Evolutionary conservation across 2,888 invertebrate genomes (phyloP).

Genomic region (Dryobota labecula): DNA sequence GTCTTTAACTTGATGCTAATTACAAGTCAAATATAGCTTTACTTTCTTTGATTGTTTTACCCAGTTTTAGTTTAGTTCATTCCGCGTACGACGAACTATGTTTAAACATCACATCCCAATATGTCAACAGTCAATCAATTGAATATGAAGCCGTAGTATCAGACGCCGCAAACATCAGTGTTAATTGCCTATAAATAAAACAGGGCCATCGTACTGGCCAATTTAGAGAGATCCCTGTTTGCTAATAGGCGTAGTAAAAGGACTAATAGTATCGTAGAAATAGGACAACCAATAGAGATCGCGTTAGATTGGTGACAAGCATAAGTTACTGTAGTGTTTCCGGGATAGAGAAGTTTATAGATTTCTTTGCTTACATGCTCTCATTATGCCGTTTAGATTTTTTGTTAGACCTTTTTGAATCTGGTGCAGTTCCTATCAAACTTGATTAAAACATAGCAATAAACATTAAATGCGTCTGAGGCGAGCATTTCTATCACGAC

Average conservation of each 20-base stretch:
- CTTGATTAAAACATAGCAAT: conserved; percentile 32
- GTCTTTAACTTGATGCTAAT: conserved; percentile 66
- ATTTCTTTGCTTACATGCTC: conserved; percentile 21
- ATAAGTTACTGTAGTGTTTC: conserved; percentile 49
- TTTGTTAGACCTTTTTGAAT: neutral
- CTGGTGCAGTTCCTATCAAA: neutral
- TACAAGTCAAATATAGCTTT: conserved; percentile 30
- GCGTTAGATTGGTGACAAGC: conserved; percentile 44
- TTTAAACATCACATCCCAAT: conserved; percentile 69
- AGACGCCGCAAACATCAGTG: conserved; percentile 72
- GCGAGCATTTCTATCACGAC: conserved; percentile 20
- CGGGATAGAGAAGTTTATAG: conserved; percentile 35
- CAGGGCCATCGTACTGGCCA: conserved; percentile 68
- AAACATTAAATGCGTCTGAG: conserved; percentile 13
- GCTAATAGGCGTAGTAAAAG: conserved; percentile 62
- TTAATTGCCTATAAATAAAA: conserved; percentile 84
- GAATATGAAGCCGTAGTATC: conserved; percentile 73
- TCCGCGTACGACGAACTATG: conserved; percentile 46
- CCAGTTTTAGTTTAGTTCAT: conserved; percentile 7
- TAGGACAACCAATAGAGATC: conserved; percentile 46
- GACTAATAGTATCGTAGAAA: conserved; percentile 46
- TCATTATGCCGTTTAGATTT: conserved; percentile 6
- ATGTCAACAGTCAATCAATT: conserved; percentile 86
- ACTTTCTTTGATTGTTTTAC: conserved; percentile 2
- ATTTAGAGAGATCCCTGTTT: conserved; percentile 64